Percentiles rank a stretch among this genome's conserved stretches.
Evolutionary conservation across 2,797 vertebrate species (phyloP).

Genomic region (Limosa lapponica): DNA sequence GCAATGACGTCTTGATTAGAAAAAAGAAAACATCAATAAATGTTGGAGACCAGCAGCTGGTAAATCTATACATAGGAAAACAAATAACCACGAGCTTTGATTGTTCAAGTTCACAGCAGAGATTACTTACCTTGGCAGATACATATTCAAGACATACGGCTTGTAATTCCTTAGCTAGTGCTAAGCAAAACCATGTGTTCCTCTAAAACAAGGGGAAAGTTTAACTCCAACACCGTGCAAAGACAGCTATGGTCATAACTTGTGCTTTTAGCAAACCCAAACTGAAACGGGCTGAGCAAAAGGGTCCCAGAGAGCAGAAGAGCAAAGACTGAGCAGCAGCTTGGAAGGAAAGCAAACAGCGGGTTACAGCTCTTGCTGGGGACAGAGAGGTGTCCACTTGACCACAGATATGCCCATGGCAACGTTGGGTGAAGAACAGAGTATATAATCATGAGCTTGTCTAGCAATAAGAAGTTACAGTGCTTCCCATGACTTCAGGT

Average conservation of each 20-base stretch:
- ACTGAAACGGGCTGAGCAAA: neutral
- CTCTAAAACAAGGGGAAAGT: conserved; percentile 46
- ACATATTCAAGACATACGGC: conserved; percentile 32
- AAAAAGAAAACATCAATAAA: conserved; percentile 48
- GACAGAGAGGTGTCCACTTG: neutral
- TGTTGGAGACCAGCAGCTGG: conserved; percentile 58
- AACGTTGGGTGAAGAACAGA: rapidly evolving
- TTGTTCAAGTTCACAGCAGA: conserved; percentile 54
- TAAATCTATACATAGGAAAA: conserved; percentile 70
- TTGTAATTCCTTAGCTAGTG: conserved; percentile 41
- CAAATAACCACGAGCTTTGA: conserved; percentile 50
- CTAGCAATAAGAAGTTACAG: rapidly evolving
- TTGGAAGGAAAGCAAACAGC: neutral
- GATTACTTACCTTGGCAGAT: conserved; percentile 75
- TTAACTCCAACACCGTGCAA: neutral
- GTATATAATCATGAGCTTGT: no score
- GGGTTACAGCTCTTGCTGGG: neutral
- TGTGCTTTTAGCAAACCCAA: neutral
- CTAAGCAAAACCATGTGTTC: conserved; percentile 73
- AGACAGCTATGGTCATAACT: neutral
- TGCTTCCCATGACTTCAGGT: neutral
- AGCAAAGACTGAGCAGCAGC: neutral
- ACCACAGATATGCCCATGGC: no score
- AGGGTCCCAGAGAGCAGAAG: neutral
- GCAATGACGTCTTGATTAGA: conserved; percentile 3